A percentile compares a stretch with the other conserved stretches of the same genome.
Conservation (phyloP, 2,797 vertebrate genomes). For the Oreochromis mossambicus region DNA sequence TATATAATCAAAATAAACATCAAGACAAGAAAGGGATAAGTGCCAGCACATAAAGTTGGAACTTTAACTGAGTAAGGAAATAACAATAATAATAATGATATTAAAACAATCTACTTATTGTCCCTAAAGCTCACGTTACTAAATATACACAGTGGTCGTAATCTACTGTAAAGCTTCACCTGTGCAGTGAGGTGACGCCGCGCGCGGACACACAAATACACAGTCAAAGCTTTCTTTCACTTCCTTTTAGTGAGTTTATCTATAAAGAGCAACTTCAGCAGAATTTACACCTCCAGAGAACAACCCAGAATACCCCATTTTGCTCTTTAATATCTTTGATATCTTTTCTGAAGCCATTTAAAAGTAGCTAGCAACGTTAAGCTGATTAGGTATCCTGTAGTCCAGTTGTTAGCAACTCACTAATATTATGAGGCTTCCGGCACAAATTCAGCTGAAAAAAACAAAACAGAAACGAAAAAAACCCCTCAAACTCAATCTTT, state of each 20-base stretch:
- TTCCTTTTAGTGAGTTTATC: neutral
- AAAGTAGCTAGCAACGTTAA: slow-evolving; percentile 18
- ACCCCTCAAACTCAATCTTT: fast-evolving
- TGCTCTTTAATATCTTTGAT: neutral
- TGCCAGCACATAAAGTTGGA: neutral
- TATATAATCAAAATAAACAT: neutral
- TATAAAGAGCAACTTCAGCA: neutral
- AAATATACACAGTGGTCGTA: neutral
- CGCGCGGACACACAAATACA: neutral
- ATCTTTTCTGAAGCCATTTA: neutral
- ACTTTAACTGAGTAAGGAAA: neutral
- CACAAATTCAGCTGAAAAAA: neutral
- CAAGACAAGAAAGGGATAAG: neutral
- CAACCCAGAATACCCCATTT: neutral
- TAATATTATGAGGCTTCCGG: neutral
- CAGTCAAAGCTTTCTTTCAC: neutral
- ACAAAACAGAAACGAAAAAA: neutral
- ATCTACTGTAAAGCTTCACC: neutral
- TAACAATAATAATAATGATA: neutral
- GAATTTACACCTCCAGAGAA: neutral
- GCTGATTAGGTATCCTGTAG: neutral
- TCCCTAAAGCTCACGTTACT: neutral
- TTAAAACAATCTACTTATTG: neutral
- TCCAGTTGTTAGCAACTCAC: neutral
- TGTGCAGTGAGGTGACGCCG: neutral